These are phyloP conservation scores for Myrmecophaga tridactyla DNA, from an alignment of 2,113 vertebrate species.

Conservation along the genomic window DNA sequence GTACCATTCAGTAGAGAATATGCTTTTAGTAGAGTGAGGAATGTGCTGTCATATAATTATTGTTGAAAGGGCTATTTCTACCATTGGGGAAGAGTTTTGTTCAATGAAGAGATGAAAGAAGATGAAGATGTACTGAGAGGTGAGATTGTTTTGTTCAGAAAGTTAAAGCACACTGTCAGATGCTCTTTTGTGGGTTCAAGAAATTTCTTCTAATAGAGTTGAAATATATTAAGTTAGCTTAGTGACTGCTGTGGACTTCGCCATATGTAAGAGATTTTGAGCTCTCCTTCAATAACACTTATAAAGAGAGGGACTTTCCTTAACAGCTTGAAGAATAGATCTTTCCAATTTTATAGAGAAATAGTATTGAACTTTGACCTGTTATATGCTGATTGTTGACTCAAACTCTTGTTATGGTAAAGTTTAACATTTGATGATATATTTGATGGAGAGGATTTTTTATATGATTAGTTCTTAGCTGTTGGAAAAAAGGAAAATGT, in stretches of 20 bases:
- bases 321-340: neutral
- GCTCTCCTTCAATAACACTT: neutral
- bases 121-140: neutral
- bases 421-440: neutral
- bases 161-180: neutral
- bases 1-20: conserved; percentile 23
- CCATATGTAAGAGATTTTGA: neutral
- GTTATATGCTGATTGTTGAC: neutral
- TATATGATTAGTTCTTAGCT: neutral
- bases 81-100: neutral
- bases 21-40: neutral
- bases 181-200: neutral
- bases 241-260: neutral
- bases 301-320: neutral
- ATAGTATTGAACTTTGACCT: neutral
- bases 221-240: neutral
- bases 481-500: neutral
- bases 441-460: neutral
- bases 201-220: neutral
- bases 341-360: neutral
- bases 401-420: neutral
- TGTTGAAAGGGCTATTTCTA: neutral
- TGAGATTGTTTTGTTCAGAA: neutral
- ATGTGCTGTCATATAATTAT: neutral
- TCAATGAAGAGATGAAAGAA: neutral